These are phyloP conservation scores for Crocodylus rhombifer DNA, from an alignment of 2,797 vertebrate species.

Conservation along the genomic window DNA sequence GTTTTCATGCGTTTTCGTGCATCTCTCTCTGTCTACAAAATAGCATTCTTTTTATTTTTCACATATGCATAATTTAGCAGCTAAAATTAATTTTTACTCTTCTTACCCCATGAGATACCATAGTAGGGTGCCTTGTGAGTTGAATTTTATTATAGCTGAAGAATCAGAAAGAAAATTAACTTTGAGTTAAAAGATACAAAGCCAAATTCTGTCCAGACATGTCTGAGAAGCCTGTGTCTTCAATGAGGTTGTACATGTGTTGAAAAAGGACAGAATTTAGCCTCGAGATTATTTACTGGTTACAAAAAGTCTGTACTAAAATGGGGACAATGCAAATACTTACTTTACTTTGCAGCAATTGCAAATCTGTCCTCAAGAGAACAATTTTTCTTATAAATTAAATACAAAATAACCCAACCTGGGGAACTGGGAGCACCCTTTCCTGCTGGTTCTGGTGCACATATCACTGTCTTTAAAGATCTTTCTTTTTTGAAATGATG, in stretches of 20 bases:
- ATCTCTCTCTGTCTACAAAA: conserved; percentile 12
- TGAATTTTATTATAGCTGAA: neutral
- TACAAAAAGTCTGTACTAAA: neutral
- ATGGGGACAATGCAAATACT: neutral
- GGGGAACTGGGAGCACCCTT: neutral
- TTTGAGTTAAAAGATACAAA: neutral
- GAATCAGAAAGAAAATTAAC: neutral
- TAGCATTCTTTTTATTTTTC: neutral
- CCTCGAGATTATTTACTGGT: no score
- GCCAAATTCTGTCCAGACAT: neutral
- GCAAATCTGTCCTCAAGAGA: neutral
- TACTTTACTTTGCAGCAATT: neutral
- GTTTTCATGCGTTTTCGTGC: conserved; percentile 12
- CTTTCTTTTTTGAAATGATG: neutral
- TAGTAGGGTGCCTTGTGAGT: neutral
- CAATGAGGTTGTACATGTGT: neutral
- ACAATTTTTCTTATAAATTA: fast-evolving
- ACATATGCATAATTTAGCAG: neutral
- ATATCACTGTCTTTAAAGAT: neutral
- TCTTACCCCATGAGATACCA: neutral
- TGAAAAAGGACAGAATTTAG: neutral
- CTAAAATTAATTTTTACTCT: neutral
- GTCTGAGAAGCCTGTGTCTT: conserved; percentile 30
- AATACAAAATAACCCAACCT: neutral
- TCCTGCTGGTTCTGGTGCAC: neutral